Conservation (phyloP, 2,888 invertebrate species). For the Noctua pronuba region DNA sequence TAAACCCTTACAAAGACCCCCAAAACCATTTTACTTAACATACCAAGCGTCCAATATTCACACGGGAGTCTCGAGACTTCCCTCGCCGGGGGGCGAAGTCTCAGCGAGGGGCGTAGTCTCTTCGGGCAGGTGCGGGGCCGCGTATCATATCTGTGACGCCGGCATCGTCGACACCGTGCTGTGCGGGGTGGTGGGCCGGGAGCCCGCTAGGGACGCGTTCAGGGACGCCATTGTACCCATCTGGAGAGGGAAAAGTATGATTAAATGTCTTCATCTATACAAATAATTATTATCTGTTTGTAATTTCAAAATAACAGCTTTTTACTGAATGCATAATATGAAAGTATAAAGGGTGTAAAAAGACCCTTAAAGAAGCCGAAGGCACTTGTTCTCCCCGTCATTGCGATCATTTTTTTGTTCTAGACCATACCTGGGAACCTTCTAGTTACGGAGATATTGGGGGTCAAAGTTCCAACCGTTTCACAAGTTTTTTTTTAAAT, state of each 20-base stretch:
- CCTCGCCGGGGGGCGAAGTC: conserved; percentile 37
- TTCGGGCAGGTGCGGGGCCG: conserved; percentile 58
- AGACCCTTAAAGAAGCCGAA: too few relatives aligned
- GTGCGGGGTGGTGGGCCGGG: conserved; percentile 97
- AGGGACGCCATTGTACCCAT: conserved; percentile 98
- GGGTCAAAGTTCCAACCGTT: too few relatives aligned
- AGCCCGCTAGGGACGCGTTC: conserved; percentile 96
- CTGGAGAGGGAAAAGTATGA: conserved; percentile 82
- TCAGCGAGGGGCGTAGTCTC: conserved; percentile 62
- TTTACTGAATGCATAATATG: too few relatives aligned
- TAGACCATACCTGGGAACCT: too few relatives aligned
- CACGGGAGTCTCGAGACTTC: conserved; percentile 76
- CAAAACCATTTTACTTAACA: background rate
- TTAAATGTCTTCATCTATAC: background rate
- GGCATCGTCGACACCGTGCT: conserved; percentile 97
- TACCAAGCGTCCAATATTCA: conserved; percentile 43
- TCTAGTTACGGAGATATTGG: too few relatives aligned
- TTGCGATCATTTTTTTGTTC: too few relatives aligned
- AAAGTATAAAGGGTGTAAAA: too few relatives aligned
- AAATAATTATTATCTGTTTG: too few relatives aligned
- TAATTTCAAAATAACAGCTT: too few relatives aligned
- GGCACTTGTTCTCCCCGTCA: too few relatives aligned
- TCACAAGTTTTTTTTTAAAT: too few relatives aligned
- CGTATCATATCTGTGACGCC: conserved; percentile 90
- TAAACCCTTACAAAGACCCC: background rate